A percentile compares a stretch with the other conserved stretches of the same genome.
Conservation (phyloP, 1,140 invertebrate genomes). For the Drosophila dunni region DNA sequence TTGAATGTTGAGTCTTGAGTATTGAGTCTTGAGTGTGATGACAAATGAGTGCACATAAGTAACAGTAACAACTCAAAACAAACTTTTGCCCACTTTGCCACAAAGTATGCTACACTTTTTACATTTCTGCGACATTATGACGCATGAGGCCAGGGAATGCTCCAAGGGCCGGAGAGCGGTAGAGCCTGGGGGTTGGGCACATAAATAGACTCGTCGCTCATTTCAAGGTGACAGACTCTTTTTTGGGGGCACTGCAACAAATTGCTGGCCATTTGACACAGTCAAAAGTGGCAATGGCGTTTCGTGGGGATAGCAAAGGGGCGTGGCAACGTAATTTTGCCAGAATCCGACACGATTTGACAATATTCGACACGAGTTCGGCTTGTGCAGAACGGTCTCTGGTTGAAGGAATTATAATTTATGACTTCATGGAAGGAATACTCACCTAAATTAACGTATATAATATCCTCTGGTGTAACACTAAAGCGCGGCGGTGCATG, state of each 20-base stretch:
- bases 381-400: slow-evolving; percentile 6
- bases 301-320: neutral
- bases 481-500: slow-evolving; percentile 97
- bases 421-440: slow-evolving; percentile 38
- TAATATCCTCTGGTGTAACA: slow-evolving; percentile 95
- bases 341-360: slow-evolving; percentile 7
- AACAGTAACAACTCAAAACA: slow-evolving; percentile 23
- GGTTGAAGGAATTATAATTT: slow-evolving; percentile 29
- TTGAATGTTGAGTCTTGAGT: slow-evolving; percentile 9
- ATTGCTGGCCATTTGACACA: slow-evolving; percentile 77
- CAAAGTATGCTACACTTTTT: slow-evolving; percentile 51
- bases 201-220: slow-evolving; percentile 51
- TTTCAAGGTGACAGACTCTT: slow-evolving; percentile 77
- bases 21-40: slow-evolving; percentile 50
- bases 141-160: slow-evolving; percentile 11
- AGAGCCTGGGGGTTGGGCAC: slow-evolving; percentile 19
- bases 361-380: slow-evolving; percentile 17
- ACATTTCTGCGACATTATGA: slow-evolving; percentile 38
- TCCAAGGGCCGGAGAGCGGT: neutral
- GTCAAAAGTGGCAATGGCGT: slow-evolving; percentile 46
- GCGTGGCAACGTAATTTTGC: slow-evolving; percentile 10
- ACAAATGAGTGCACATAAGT: slow-evolving; percentile 68
- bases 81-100: slow-evolving; percentile 4
- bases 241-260: slow-evolving; percentile 64
- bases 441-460: slow-evolving; percentile 95